Conservation (phyloP, 2,888 invertebrate genomes). For the Agrochola lota region DNA sequence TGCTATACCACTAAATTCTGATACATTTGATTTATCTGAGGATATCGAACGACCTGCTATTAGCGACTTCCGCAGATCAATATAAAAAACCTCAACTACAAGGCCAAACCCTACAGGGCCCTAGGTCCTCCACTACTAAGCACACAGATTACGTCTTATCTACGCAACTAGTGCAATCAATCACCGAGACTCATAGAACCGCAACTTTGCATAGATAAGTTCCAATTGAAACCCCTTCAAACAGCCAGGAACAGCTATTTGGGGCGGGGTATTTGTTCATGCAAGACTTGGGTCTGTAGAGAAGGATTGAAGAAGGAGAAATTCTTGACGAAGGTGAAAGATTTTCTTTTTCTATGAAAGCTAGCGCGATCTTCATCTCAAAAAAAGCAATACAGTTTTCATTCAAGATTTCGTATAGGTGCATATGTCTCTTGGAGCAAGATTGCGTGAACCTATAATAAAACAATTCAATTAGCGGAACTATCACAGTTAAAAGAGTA, state of each 20-base stretch:
- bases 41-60: neutral
- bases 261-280: neutral
- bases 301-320: neutral
- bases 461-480: neutral
- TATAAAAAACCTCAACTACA: neutral
- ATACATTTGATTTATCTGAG: neutral
- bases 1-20: neutral
- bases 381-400: neutral
- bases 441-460: neutral
- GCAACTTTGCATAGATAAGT: neutral
- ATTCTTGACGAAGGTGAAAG: neutral
- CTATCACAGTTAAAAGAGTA: neutral
- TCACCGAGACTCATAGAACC: neutral
- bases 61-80: neutral
- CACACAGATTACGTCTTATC: constrained; percentile 17
- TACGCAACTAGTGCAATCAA: constrained; percentile 5
- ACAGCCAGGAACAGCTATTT: neutral
- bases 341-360: constrained; percentile 2
- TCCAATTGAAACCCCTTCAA: neutral
- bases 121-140: neutral
- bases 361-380: neutral
- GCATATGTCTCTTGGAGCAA: neutral
- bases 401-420: neutral
- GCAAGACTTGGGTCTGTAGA: neutral
- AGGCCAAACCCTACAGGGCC: neutral